Evolutionary conservation across 2,888 invertebrate genomes (phyloP), one percentile per base, ranked within the genome.

Genomic region (Psylliodes chrysocephalus): DNA sequence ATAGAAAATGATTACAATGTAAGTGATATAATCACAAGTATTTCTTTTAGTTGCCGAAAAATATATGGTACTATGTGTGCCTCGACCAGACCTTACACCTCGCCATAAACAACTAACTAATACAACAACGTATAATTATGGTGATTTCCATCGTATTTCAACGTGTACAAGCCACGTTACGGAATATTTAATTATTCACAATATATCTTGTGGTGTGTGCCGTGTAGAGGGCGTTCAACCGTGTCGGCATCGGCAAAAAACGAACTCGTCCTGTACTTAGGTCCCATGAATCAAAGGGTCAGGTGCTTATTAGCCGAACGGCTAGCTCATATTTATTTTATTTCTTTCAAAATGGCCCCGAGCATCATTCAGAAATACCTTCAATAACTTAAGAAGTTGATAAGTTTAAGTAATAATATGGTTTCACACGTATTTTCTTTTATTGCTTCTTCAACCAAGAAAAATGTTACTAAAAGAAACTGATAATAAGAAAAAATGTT

Each of bases 261-360:
- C 28, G 28, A 28, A 4, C 19, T 28, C 49, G 38, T 38, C 72
- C 77, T 77, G 75, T 78, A 77, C 73, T 81, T 80, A 79, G 71
- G 64, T 67, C 72, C 71, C 77, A 81, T 81, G 79, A 80, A 81
- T 81, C 79, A 79, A 73, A 69, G 69, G 71, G 73, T 71, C 78
- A 80, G 79, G 78, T 79, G 78, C 77, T 81, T 80, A 81, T 81
- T 81, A 81, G 60, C 47, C 63, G 51, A 64, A 38, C 44, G 12
- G 42, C 19, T 19, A n/a, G n/a, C 55, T 60, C 40, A 10, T 40
- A 40, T 40, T n/a, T 40, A 40, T 46, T 22, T 22, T 46, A 22
- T 46, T 22, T 46, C 46, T 46, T 19, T 46, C 22, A 22, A 14
- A 8, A 19, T 8, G 22, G 25, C 19, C 5, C 22, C 46, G 5